Percentiles rank a stretch among this genome's conserved stretches.
Conservation (phyloP, 2,888 invertebrate genomes). For the Eurois occulta region DNA sequence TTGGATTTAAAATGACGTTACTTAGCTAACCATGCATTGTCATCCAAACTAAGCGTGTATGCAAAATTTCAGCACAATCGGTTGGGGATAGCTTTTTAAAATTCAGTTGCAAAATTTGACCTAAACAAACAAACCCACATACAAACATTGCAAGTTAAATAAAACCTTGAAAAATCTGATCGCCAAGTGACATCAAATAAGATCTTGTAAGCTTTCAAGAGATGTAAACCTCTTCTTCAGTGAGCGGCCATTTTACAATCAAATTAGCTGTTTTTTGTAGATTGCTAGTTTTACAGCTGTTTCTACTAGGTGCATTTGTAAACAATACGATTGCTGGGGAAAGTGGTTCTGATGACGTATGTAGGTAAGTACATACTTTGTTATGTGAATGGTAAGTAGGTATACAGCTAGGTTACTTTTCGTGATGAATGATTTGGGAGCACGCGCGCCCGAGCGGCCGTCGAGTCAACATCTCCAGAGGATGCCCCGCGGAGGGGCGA, state of each 20-base stretch:
- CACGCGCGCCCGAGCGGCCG: neutral
- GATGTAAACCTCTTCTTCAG: neutral
- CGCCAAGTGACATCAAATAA: neutral
- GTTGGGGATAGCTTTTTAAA: neutral
- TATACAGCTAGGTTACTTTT: neutral
- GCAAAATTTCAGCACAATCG: neutral
- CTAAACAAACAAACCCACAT: too few relatives aligned
- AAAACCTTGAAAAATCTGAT: neutral
- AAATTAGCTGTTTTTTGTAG: slow-evolving; percentile 17
- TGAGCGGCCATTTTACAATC: neutral
- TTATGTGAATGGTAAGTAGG: neutral
- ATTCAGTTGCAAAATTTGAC: neutral
- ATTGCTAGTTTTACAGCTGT: slow-evolving; percentile 21
- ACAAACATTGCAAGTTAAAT: neutral
- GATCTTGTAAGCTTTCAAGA: neutral
- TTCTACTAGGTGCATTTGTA: slow-evolving; percentile 9
- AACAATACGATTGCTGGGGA: neutral
- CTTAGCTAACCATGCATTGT: too few relatives aligned
- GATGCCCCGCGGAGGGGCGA: too few relatives aligned
- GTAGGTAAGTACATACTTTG: neutral
- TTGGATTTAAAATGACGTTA: too few relatives aligned
- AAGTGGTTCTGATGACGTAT: neutral
- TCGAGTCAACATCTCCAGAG: neutral
- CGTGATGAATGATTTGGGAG: neutral
- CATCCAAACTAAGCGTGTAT: too few relatives aligned